phyloP scores from a whole-genome alignment of 2,113 vertebrate genomes.

The Campylorhamphus procurvoides region DNA sequence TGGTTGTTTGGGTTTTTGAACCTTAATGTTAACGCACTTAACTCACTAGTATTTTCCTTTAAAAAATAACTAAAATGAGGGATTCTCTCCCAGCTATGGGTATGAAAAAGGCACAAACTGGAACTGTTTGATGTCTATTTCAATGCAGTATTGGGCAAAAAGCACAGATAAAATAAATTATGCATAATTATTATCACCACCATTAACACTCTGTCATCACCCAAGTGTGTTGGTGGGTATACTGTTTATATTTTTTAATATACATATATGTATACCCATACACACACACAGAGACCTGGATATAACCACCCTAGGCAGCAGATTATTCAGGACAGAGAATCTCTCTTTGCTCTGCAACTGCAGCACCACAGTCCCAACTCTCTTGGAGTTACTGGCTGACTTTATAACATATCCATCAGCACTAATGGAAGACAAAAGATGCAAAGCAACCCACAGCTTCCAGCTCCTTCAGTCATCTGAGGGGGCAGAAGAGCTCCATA shows the following conservation, averaged over 20 bases:
- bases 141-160: background rate
- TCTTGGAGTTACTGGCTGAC: background rate
- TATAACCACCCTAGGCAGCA: background rate
- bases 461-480: background rate
- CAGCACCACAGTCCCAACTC: background rate
- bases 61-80: background rate
- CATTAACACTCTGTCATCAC: background rate
- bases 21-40: background rate
- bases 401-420: background rate
- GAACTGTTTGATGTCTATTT: background rate
- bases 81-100: background rate
- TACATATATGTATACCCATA: background rate
- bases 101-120: background rate
- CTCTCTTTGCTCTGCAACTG: background rate
- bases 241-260: background rate
- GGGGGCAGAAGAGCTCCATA: background rate
- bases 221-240: background rate
- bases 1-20: accelerated
- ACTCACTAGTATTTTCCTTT: background rate
- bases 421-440: background rate
- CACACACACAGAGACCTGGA: background rate
- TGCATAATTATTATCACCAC: background rate
- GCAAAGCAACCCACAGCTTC: background rate
- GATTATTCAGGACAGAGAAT: background rate
- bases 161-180: background rate